Conservation (phyloP, 2,888 invertebrate species). For the Artemia sp. region DNA sequence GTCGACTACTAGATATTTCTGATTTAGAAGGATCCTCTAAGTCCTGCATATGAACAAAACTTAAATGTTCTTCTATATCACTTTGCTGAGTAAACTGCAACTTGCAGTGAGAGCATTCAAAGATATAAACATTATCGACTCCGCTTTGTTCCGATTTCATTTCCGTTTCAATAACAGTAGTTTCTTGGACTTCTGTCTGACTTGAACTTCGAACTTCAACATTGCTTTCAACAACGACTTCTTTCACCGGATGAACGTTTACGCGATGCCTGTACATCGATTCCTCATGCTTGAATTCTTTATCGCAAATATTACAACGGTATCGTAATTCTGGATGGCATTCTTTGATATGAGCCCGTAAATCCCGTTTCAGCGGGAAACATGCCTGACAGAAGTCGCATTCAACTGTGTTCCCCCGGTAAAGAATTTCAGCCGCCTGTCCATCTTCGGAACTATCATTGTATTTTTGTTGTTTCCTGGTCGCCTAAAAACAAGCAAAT, state of each 20-base stretch:
- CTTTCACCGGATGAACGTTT: constrained; percentile 1
- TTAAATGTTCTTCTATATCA: not conserved
- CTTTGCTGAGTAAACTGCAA: not conserved
- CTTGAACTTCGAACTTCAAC: constrained; percentile 10
- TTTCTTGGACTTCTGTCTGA: constrained; percentile 5
- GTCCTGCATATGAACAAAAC: not conserved
- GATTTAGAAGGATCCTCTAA: not conserved
- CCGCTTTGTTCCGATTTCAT: not conserved
- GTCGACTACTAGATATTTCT: not conserved
- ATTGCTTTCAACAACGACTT: constrained; percentile 4
- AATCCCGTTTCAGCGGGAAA: not conserved
- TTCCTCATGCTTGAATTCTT: constrained; percentile 5
- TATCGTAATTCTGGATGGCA: not conserved
- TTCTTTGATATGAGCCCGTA: not conserved
- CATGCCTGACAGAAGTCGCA: not conserved
- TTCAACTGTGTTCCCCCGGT: not conserved
- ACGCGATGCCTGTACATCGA: constrained; percentile 5
- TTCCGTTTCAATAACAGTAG: not conserved
- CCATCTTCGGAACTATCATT: not conserved
- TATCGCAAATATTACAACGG: constrained; percentile 1
- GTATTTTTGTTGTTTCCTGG: not conserved
- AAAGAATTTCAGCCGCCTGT: not conserved
- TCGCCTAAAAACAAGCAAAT: too few species aligned
- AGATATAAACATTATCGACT: not conserved
- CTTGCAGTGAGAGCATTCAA: not conserved